Conservation (phyloP, 2,113 vertebrate species). For the Zosterops pallidus region DNA sequence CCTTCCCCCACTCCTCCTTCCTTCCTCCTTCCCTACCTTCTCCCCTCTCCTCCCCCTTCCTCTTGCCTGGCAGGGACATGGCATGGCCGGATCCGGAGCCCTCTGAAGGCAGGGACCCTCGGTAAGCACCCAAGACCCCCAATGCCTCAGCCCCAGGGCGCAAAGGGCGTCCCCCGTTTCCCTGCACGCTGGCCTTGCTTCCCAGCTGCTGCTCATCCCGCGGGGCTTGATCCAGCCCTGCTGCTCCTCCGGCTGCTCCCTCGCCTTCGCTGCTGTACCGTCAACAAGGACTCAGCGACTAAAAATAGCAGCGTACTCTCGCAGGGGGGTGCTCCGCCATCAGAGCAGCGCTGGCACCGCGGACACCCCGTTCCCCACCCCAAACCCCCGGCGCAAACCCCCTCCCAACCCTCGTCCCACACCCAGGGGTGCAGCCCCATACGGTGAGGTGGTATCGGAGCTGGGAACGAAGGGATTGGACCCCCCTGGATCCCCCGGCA, state of each 20-base stretch:
- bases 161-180: not conserved
- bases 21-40: not conserved
- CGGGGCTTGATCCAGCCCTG: not conserved
- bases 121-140: not conserved
- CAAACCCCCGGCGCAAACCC: not conserved
- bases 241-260: constrained; percentile 34
- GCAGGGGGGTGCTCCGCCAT: not conserved
- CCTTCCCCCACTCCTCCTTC: not conserved
- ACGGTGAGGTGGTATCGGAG: rapidly evolving
- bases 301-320: constrained; percentile 28
- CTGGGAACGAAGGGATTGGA: not conserved
- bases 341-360: not conserved
- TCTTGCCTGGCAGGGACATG: not conserved
- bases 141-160: rapidly evolving
- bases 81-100: not conserved
- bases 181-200: not conserved
- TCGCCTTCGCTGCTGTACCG: not conserved
- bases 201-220: constrained; percentile 52
- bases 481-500: not conserved
- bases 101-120: not conserved
- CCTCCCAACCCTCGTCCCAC: not conserved
- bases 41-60: not conserved
- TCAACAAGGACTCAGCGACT: constrained; percentile 11
- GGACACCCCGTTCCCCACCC: not conserved
- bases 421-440: not conserved